phyloP scores from a whole-genome alignment of 2,888 invertebrate species.

The Temnothorax ravouxi region DNA sequence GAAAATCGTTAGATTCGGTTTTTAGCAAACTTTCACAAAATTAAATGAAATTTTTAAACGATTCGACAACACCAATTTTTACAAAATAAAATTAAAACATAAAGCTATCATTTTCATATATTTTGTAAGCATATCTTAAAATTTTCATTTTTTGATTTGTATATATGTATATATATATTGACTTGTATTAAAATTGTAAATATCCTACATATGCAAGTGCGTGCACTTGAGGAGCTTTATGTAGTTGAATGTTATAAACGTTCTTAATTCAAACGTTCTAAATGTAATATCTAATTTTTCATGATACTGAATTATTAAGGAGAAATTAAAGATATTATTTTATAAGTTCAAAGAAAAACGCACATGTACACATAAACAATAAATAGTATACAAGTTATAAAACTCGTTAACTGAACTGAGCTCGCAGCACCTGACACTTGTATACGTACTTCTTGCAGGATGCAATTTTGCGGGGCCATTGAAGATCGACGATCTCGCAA shows the following conservation, averaged over 20 bases:
- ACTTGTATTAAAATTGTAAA: not conserved
- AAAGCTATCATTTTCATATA: not conserved
- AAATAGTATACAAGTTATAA: not conserved
- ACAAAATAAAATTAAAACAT: not conserved
- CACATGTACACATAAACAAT: not conserved
- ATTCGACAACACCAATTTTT: not conserved
- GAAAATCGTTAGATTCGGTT: not conserved
- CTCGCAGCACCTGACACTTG: constrained; percentile 20
- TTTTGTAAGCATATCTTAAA: not conserved
- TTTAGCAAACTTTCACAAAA: constrained; percentile 1
- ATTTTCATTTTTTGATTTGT: not conserved
- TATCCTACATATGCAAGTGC: not conserved
- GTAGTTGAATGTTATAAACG: not conserved
- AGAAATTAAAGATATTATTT: not conserved
- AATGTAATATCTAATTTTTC: not conserved
- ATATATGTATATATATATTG: not conserved
- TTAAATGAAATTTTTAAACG: constrained; percentile 8
- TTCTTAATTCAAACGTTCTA: not conserved
- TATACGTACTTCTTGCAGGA: constrained; percentile 14
- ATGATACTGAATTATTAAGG: not conserved
- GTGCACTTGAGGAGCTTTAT: not conserved
- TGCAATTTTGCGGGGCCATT: constrained; percentile 1
- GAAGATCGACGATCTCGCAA: constrained; percentile 66
- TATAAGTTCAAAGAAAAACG: not conserved
- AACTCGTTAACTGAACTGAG: not conserved